Conservation (phyloP, 2,797 vertebrate genomes). For the Enteromius radiatus region DNA sequence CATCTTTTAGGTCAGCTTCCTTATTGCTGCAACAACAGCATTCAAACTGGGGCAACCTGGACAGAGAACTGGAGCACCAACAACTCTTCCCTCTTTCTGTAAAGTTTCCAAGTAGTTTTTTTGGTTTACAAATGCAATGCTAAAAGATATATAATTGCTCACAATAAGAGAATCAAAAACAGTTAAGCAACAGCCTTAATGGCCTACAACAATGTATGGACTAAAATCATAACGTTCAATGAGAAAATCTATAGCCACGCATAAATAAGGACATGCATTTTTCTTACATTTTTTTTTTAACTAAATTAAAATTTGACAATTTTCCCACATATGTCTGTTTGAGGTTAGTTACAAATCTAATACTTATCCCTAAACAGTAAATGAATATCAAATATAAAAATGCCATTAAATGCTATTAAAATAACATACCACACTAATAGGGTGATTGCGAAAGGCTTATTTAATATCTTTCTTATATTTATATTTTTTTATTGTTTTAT, state of each 20-base stretch:
- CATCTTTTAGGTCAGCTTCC: slow-evolving; percentile 45
- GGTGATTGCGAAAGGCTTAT: background rate
- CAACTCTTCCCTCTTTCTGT: slow-evolving; percentile 35
- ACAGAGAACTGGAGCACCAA: slow-evolving; percentile 57
- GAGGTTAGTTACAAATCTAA: background rate
- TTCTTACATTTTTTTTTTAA: background rate
- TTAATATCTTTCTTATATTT: no score
- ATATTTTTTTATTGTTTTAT: no score
- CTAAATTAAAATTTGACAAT: background rate
- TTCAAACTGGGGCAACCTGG: slow-evolving; percentile 59
- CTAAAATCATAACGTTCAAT: background rate
- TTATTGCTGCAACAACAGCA: slow-evolving; percentile 34
- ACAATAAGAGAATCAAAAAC: background rate
- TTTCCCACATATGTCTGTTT: background rate
- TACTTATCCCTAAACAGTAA: background rate
- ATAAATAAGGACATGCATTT: background rate
- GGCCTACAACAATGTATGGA: background rate
- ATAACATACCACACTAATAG: background rate
- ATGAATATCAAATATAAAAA: background rate
- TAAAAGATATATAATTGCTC: background rate
- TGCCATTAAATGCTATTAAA: background rate
- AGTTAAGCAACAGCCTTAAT: slow-evolving; percentile 1
- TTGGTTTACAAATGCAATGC: background rate
- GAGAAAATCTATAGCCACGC: background rate
- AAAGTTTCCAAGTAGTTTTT: slow-evolving; percentile 14